Evolutionary conservation across 2,888 invertebrate species (phyloP).

Genomic region (Exephanes ischioxanthus): DNA sequence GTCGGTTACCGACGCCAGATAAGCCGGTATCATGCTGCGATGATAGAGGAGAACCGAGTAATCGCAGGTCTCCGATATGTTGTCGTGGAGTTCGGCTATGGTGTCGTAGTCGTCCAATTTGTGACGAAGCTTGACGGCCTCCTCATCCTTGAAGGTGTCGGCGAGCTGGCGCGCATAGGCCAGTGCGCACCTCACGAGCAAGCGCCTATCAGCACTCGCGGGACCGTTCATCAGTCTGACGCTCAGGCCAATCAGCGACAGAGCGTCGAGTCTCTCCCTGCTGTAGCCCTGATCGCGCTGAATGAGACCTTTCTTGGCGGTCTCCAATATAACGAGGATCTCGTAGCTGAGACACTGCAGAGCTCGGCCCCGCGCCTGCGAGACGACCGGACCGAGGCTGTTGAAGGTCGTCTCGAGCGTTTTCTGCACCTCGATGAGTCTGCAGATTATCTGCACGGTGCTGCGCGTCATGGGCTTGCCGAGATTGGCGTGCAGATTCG

Average conservation of each 20-base stretch:
- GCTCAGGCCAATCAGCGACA: slow-evolving; percentile 79
- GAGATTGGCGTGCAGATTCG: slow-evolving; percentile 89
- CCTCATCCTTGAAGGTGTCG: slow-evolving; percentile 82
- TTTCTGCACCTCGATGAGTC: slow-evolving; percentile 93
- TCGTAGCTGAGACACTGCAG: slow-evolving; percentile 93
- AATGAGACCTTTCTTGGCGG: slow-evolving; percentile 86
- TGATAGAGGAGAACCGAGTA: slow-evolving; percentile 82
- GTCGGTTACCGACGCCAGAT: slow-evolving; percentile 77
- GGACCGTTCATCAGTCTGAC: slow-evolving; percentile 84
- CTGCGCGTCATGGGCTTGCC: slow-evolving; percentile 92
- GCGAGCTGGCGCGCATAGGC: slow-evolving; percentile 86
- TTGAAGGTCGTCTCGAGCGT: slow-evolving; percentile 90
- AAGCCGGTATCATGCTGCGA: slow-evolving; percentile 82
- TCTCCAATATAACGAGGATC: slow-evolving; percentile 88
- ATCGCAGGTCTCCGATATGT: slow-evolving; percentile 77
- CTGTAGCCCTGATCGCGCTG: slow-evolving; percentile 80
- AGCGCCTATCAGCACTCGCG: slow-evolving; percentile 88
- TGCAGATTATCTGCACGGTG: slow-evolving; percentile 91
- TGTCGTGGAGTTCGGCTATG: slow-evolving; percentile 78
- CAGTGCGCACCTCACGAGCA: slow-evolving; percentile 89
- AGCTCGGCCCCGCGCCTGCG: slow-evolving; percentile 91
- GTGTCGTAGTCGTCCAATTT: slow-evolving; percentile 83
- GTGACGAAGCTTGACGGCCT: slow-evolving; percentile 87
- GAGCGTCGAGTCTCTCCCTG: slow-evolving; percentile 80
- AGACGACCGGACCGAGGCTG: slow-evolving; percentile 89